Percentiles rank a stretch among this genome's conserved stretches.
Conservation (phyloP, 2,113 vertebrate genomes). For the Okapia johnstoni region DNA sequence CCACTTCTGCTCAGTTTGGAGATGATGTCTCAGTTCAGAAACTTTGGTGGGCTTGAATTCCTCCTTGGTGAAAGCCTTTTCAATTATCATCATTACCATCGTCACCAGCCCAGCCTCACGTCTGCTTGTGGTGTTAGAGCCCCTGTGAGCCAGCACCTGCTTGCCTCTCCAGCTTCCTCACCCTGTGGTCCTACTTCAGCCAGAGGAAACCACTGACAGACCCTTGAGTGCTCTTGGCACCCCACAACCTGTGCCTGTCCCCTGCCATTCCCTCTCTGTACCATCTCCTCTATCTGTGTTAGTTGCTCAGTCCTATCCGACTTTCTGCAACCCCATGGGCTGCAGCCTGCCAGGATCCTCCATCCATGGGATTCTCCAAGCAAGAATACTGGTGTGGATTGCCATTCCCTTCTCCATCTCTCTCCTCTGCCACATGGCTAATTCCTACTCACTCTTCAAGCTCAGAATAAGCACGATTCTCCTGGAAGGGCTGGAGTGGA, state of each 20-base stretch:
- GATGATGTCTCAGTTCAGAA: background rate
- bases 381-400: background rate
- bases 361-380: background rate
- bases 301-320: rapidly evolving
- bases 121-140: rapidly evolving
- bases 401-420: background rate
- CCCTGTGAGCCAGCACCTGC: background rate
- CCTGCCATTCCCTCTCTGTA: rapidly evolving
- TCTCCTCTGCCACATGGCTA: background rate
- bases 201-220: background rate
- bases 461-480: background rate
- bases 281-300: background rate
- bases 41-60: background rate
- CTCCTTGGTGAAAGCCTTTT: background rate
- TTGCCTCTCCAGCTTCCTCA: rapidly evolving
- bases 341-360: background rate
- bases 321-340: background rate
- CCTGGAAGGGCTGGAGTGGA: background rate
- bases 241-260: too few species aligned
- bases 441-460: background rate
- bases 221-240: rapidly evolving
- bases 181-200: background rate
- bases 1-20: background rate
- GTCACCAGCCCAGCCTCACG: rapidly evolving
- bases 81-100: rapidly evolving